Conservation (phyloP, 1,140 invertebrate species). For the Zelostemma sp. region DNA sequence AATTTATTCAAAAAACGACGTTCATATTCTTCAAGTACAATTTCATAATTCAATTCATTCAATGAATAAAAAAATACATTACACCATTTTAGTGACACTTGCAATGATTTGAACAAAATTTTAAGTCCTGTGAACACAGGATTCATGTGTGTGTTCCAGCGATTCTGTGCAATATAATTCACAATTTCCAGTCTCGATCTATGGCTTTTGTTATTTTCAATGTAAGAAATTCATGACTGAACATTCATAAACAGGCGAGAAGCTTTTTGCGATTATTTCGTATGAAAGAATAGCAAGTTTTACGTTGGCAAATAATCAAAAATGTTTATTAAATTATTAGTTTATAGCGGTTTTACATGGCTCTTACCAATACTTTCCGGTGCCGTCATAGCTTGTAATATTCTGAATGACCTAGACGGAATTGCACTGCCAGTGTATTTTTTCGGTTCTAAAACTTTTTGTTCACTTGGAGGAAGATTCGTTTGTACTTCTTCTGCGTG, state of each 20-base stretch:
- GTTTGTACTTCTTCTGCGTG: slow-evolving; percentile 67
- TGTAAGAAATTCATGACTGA: slow-evolving; percentile 47
- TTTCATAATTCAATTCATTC: too few species aligned
- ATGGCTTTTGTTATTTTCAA: slow-evolving; percentile 25
- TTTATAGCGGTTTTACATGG: background rate
- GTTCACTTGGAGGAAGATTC: slow-evolving; percentile 77
- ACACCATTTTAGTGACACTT: too few species aligned
- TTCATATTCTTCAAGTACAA: too few species aligned
- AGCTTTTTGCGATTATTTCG: slow-evolving; percentile 51
- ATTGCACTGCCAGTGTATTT: slow-evolving; percentile 88
- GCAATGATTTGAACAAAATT: too few species aligned
- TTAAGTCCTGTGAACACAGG: slow-evolving; percentile 67
- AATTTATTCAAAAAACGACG: too few species aligned
- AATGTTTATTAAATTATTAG: slow-evolving; percentile 16
- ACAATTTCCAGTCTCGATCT: slow-evolving; percentile 29
- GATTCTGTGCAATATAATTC: slow-evolving; percentile 43
- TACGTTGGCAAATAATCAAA: slow-evolving; percentile 20
- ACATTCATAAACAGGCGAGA: slow-evolving; percentile 52
- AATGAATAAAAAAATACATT: too few species aligned
- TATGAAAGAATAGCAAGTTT: slow-evolving; percentile 41
- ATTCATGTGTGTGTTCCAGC: slow-evolving; percentile 55
- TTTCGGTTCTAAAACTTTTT: slow-evolving; percentile 78
- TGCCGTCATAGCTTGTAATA: slow-evolving; percentile 86
- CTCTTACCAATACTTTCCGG: slow-evolving; percentile 70
- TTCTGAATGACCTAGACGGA: slow-evolving; percentile 87